Base-by-base conservation (phyloP, 2,113 vertebrate species). In the Tor tambroides region DNA sequence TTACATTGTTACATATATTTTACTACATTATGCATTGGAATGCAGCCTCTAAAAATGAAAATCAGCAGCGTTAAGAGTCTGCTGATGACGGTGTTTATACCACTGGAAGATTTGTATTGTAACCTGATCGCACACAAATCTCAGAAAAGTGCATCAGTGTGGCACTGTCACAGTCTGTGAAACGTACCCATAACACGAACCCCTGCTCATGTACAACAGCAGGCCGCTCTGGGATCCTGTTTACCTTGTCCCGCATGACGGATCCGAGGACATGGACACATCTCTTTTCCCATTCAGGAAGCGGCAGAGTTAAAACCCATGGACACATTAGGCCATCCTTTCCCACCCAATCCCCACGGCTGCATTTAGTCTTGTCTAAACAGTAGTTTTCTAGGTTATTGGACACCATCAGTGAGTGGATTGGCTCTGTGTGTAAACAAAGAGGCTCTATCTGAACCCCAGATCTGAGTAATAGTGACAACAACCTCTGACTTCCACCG, bases 401-500 rank as follows among this genome's bases (percentile, higher is more conserved):
- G 92, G 91, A 92, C 89, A 92, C 92, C 92, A 85, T 91, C 91
- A 92, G 86, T 89, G 88, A 91, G 87, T 86, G 84, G 89, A 89
- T 88, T 74, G 63, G 81, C 38, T 84, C 81, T 87, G 87, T 85
- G 87, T 84, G 82, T 89, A 91, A 90, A 92, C 90, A 92, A 91
- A 89, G 85, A 78, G 84, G 72, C 79, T 91, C 89, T 90, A 88
- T 91, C 90, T 91, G 67, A 90, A 79, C 61, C 88, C 89, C 88
- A 76, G 91, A 91, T 91, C 90, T 89, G 86, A 86, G 84, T 89
- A 91, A 90, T 79, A 91, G 87, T 81, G 87, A 89, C 90, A 91
- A 89, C 89, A 92, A 88, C 89, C 90, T 89, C 89, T 87, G 90
- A 89, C 91, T 89, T 88, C 86, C 89, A 87, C 86, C 88, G 88